Evolutionary conservation across 2,797 vertebrate species (phyloP), one percentile per base, ranked within the genome.

Genomic region (Sebastes goodei): DNA sequence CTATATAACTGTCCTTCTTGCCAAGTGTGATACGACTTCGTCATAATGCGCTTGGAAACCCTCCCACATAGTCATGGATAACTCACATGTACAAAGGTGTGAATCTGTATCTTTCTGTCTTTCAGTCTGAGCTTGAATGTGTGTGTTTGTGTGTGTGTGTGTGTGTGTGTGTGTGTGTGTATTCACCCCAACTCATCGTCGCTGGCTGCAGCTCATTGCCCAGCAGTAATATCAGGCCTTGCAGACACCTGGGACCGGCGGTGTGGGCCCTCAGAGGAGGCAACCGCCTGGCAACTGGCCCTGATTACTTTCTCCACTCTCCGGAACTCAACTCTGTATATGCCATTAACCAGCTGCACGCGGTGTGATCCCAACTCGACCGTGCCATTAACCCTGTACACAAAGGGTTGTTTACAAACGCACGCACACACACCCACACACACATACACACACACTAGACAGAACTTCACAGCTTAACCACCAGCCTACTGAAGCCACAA

Each of bases 251-350:
- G 95, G 91, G 95, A 92, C 92, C 91, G 62, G 74, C 80, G 80
- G 89, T 87, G 80, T 89, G 88, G 91, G 78, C 91, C 90, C 90
- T 90, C 79, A 63, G 89, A 90, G 91, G 90, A 92, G 85, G 90
- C 90, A 94, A 86, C 92, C 85, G 85, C 90, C 92, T 94, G 93
- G 91, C 92, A 93, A 94, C 93, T 83, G 88, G 79, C 76, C 87
- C 92, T 95, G 94, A 96, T 96, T 95, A 93, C 94, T 95, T 95
- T 95, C 94, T 94, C 92, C 94, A 93, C 88, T 86, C 88, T 92
- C 93, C 67, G 92, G 93, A 95, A 95, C 95, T 93, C 89, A 87
- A 87, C 92, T 88, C 88, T 86, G 90, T 93, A 86, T 88, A 92
- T 92, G 88, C 92, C 93, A 94, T 94, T 95, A 95, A 92, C 89